Evolutionary conservation across 2,888 invertebrate genomes (phyloP), one percentile per base, ranked within the genome.

Genomic region (Lycaena phlaeas): DNA sequence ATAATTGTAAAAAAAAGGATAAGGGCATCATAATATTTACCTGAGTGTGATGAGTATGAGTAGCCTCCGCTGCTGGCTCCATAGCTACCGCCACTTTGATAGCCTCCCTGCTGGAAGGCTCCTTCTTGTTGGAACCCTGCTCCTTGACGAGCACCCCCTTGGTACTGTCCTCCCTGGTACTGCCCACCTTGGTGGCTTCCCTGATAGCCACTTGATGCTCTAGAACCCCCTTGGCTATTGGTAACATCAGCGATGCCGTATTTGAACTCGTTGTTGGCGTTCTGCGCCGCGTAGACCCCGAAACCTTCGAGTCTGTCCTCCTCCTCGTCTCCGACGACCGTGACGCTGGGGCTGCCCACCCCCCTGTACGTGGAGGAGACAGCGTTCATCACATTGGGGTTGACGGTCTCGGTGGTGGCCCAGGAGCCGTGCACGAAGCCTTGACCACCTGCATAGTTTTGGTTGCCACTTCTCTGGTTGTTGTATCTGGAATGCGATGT

Each of bases 331-430:
- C 74, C 78, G 1, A 79, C 75, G 0, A 74, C 72, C 1, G 78
- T 78, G 6, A 73, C 64, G 1, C 65, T 66, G 9, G 70, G 59
- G 3, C 66, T 60, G n/a, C 34, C 34, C 12, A 22, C 10, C 11
- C 22, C 34, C 29, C 64, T 56, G 53, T 61, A 81, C 4, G 69
- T 70, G 0, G 63, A 59, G 3, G 85, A 82, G 12, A 72, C 75
- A 11, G 78, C 77, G 38, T 81, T 81, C 53, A 75, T 68, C 9
- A 85, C 56, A 9, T 84, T 76, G 22, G 74, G 58, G 49, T 85
- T 85, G 3, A 85, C 75, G 0, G 79, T 82, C 59, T 85, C 85
- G 3, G 85, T 84, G 1, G 85, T 85, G 1, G 73, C 74, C 75
- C 73, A 82, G 30, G 72, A 64, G 1, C 75, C 69, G 40, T 76